A percentile compares a stretch with the other conserved stretches of the same genome.
These are phyloP conservation scores for Chirona hameri DNA, from an alignment of 2,888 invertebrate genomes.

Conservation along the genomic window DNA sequence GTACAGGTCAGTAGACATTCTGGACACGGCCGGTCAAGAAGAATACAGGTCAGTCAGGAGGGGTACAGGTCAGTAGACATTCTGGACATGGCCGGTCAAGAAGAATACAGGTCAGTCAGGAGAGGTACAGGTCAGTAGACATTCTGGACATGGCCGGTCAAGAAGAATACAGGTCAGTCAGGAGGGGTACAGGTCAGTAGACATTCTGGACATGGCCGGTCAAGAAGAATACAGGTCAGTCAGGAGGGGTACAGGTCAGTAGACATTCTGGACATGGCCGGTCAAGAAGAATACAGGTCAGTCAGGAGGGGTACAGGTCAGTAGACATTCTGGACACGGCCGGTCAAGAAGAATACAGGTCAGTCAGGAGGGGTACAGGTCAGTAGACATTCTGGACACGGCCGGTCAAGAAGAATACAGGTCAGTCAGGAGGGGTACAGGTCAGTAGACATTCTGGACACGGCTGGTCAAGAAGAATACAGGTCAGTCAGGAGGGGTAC, in stretches of 20 bases:
- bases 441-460: no score
- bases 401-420: constrained; percentile 57
- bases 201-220: constrained; percentile 97
- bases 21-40: no score
- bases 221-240: constrained; percentile 77
- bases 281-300: not conserved
- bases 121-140: constrained; percentile 76
- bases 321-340: constrained; percentile 98
- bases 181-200: constrained; percentile 97
- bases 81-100: no score
- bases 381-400: not conserved
- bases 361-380: not conserved
- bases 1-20: not conserved
- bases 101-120: not conserved
- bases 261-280: not conserved
- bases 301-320: constrained; percentile 61
- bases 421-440: constrained; percentile 46
- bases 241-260: constrained; percentile 52
- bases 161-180: not conserved
- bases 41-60: constrained; percentile 61
- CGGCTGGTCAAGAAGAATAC: not conserved
- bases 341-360: constrained; percentile 96
- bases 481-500: not conserved
- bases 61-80: not conserved
- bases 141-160: constrained; percentile 67